A percentile compares a stretch with the other conserved stretches of the same genome.
Conservation (phyloP, 2,113 vertebrate species). For the Cyphotilapia sp. region DNA sequence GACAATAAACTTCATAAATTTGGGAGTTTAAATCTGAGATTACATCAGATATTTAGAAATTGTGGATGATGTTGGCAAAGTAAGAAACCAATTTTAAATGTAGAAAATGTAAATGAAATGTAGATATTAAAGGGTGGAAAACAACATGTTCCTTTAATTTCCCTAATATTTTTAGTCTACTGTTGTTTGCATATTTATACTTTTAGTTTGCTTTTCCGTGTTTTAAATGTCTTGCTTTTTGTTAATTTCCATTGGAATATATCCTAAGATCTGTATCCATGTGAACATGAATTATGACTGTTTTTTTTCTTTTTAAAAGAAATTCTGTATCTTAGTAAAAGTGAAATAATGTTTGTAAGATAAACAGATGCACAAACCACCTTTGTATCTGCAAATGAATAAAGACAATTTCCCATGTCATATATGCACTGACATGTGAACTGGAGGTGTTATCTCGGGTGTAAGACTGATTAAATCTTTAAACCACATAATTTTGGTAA, state of each 20-base stretch:
- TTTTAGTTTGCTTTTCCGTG: not conserved
- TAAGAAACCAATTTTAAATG: not conserved
- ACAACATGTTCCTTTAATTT: not conserved
- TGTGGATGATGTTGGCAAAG: not conserved
- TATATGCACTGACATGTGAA: not conserved
- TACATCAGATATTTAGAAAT: not conserved
- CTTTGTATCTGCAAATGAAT: not conserved
- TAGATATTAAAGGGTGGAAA: not conserved
- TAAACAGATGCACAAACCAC: not conserved
- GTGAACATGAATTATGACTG: not conserved
- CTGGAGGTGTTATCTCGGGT: not conserved
- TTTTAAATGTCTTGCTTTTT: not conserved
- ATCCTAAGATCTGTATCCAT: not conserved
- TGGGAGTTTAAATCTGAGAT: not conserved
- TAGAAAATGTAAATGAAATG: not conserved
- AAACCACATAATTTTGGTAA: not conserved
- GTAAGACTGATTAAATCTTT: not conserved
- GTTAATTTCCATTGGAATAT: not conserved
- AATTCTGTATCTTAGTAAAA: not conserved
- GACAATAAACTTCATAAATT: not conserved
- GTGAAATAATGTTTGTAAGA: not conserved
- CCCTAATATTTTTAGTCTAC: not conserved
- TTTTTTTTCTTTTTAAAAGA: accelerated
- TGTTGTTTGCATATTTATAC: not conserved
- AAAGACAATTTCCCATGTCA: not conserved